Percentiles rank a stretch among this genome's conserved stretches.
Evolutionary conservation across 2,113 vertebrate species (phyloP).

Genomic region (Peromyscus polionotus): DNA sequence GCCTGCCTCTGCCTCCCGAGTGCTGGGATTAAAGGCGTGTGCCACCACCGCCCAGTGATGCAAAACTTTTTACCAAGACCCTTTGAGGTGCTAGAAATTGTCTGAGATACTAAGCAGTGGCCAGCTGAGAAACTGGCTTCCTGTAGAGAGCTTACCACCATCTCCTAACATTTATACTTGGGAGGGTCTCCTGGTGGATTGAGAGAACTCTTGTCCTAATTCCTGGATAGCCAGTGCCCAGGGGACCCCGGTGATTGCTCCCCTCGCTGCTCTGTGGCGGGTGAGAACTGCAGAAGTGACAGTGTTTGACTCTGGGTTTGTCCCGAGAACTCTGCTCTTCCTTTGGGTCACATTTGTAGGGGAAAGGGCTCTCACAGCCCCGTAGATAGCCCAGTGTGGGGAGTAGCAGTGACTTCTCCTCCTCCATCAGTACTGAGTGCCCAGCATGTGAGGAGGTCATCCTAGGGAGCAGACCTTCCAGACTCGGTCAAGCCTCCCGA

Average conservation of each 20-base stretch:
- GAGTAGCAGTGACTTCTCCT: background rate
- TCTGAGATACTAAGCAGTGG: background rate
- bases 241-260: background rate
- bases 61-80: background rate
- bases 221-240: background rate
- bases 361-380: background rate
- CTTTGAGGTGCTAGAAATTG: background rate
- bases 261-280: background rate
- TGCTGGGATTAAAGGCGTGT: too few species aligned
- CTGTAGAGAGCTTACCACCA: background rate
- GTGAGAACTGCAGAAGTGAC: background rate
- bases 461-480: background rate
- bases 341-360: background rate
- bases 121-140: background rate
- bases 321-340: background rate
- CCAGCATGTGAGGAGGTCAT: background rate
- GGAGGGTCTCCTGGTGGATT: background rate
- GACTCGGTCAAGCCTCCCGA: background rate
- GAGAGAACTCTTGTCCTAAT: background rate
- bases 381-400: background rate
- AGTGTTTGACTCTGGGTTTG: background rate
- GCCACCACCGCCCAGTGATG: too few species aligned
- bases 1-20: too few species aligned
- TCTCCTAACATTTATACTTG: background rate
- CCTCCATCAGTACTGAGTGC: background rate